Evolutionary conservation across 92 coral and sea anemone genomes (phyloP).

Genomic region (Bergia sp.): DNA sequence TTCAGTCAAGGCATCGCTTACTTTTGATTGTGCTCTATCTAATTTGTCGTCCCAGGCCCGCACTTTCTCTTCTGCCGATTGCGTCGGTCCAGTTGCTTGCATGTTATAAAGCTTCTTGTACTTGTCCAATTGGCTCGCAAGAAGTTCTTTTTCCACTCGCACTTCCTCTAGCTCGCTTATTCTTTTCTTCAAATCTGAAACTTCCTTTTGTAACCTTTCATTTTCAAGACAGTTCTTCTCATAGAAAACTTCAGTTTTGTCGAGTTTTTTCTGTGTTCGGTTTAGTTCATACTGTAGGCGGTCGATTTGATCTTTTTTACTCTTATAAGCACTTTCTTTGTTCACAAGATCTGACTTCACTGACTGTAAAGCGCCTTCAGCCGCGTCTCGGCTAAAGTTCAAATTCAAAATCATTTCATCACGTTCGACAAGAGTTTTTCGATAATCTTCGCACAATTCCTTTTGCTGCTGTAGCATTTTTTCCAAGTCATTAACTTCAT

Average conservation of each 20-base stretch:
- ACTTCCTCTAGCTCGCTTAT: constrained; percentile 61
- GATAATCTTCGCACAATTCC: constrained; percentile 71
- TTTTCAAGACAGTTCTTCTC: constrained; percentile 68
- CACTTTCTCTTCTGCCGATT: constrained; percentile 61
- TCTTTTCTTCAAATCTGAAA: constrained; percentile 57
- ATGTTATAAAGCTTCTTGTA: constrained; percentile 38
- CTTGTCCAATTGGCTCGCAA: constrained; percentile 58
- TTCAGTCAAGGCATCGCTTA: constrained; percentile 75
- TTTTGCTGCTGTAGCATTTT: constrained; percentile 78
- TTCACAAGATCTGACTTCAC: constrained; percentile 76
- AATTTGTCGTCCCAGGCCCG: constrained; percentile 75
- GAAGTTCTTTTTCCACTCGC: constrained; percentile 46
- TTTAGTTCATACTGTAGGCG: constrained; percentile 67
- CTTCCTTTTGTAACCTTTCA: constrained; percentile 72
- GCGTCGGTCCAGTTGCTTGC: constrained; percentile 31
- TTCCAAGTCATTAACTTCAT: constrained; percentile 77
- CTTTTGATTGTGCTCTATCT: constrained; percentile 70
- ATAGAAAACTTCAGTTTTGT: constrained; percentile 63
- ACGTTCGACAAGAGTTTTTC: constrained; percentile 54
- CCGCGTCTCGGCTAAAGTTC: constrained; percentile 65
- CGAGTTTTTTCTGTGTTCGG: constrained; percentile 63
- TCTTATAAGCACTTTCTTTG: constrained; percentile 67
- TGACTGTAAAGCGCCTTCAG: constrained; percentile 72
- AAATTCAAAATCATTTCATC: constrained; percentile 72
- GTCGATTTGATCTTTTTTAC: constrained; percentile 68